Evolutionary conservation across 2,113 vertebrate genomes (phyloP), one percentile per base, ranked within the genome.

Genomic region (Neogale vison): DNA sequence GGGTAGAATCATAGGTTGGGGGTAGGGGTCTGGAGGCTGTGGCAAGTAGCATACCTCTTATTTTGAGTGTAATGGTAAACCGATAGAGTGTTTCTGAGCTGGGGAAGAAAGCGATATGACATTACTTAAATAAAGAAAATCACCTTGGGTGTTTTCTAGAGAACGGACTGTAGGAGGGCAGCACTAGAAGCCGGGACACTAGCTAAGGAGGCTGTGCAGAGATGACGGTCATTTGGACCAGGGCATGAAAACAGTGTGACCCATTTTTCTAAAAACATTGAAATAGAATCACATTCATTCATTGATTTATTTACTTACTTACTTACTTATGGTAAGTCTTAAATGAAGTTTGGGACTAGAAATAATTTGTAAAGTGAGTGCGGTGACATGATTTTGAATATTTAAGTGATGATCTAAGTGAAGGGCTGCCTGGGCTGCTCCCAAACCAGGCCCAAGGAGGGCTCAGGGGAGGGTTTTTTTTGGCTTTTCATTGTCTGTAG

Each of bases 361-460:
- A 88, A 26, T 92, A 39, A 83, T 87, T 87, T 85, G 61, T 72
- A 94, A 92, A 50, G 47, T 42, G 45, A 93, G 50, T 86, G 42
- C 13, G 26, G 14, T 45, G 17, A 42, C 4, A 6, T 93, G 13
- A 29, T 65, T 93, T 52, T 96, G 36, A 59, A 26, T 55, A 29
- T 89, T 89, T 85, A 42, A 63, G 59, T 15, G 36, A 20, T 24
- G 39, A 1, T 45, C 61, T 83, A 45, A 18, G 31, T 6, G 6
- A 45, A 17, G 76, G 39, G 69, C 52, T 52, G 29, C 21, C 31
- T 42, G 12, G 31, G 42, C 23, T 9, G 9, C 24, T 76, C 15
- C 57, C 57, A 29, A 15, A 52, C 34, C 55, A 80, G 55, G 4
- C 59, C 72, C 23, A 8, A 3, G 47, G 24, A 59, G 52, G 26